A percentile compares a stretch with the other conserved stretches of the same genome.
These are phyloP conservation scores for Catharus minimus DNA, from an alignment of 2,113 vertebrate species.

Conservation along the genomic window DNA sequence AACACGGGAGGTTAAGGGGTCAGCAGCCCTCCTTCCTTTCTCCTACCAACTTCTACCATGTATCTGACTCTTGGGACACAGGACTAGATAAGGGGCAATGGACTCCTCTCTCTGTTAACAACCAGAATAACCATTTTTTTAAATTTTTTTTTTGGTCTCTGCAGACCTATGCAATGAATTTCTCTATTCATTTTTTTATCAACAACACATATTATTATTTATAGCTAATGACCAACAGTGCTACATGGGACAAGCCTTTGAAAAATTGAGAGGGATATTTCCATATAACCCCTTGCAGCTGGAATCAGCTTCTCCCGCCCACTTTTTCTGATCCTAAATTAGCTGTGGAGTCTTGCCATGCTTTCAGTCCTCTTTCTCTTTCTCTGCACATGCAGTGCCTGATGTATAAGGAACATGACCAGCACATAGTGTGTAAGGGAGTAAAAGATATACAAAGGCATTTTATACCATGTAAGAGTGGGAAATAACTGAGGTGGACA, in stretches of 20 bases:
- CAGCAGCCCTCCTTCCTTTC: background rate
- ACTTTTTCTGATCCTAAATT: constrained; percentile 43
- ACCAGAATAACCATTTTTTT: background rate
- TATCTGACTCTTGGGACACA: background rate
- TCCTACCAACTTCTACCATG: background rate
- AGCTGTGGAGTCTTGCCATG: constrained; percentile 47
- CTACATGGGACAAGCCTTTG: background rate
- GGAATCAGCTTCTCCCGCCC: constrained; percentile 24
- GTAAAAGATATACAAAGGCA: background rate
- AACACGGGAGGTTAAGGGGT: background rate
- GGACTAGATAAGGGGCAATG: background rate
- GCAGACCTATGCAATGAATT: background rate
- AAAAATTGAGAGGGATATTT: constrained; percentile 29
- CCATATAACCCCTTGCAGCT: constrained; percentile 59
- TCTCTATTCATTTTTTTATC: constrained; percentile 13
- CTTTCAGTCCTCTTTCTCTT: constrained; percentile 23
- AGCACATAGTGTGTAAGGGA: background rate
- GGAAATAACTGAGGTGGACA: background rate
- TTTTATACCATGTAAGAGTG: background rate
- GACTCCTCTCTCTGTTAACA: background rate
- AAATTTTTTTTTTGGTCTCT: background rate
- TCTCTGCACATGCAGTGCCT: background rate
- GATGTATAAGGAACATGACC: background rate
- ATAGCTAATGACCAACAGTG: background rate
- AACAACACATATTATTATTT: constrained; percentile 21